Evolutionary conservation across 2,888 invertebrate species (phyloP).

Genomic region (Phrixothrix hirtus): DNA sequence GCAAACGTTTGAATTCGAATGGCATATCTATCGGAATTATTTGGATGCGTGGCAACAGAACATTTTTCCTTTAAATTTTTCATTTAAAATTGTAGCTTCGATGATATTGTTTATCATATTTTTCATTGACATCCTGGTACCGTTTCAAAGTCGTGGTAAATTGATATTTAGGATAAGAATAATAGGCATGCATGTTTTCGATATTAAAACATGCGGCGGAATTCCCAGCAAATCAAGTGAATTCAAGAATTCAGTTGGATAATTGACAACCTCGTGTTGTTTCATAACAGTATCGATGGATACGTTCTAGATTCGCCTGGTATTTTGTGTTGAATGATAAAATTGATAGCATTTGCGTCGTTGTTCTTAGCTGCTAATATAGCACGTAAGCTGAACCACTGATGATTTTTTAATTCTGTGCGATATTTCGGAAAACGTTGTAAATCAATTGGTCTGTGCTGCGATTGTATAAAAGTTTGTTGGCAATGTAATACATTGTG

Average conservation of each 20-base stretch:
- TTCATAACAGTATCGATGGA: conserved; percentile 32
- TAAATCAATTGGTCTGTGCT: conserved; percentile 40
- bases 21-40: too few relatives aligned
- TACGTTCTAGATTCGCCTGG: conserved; percentile 26
- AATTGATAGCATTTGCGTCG: conserved; percentile 38
- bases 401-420: conserved; percentile 38
- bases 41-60: neutral
- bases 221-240: conserved; percentile 39
- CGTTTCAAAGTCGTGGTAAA: conserved; percentile 1
- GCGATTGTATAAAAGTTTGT: conserved; percentile 39
- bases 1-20: too few relatives aligned
- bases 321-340: conserved; percentile 22
- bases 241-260: conserved; percentile 39
- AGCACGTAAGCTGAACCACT: conserved; percentile 37
- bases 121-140: conserved; percentile 2
- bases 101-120: neutral
- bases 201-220: conserved; percentile 37
- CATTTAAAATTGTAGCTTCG: too few relatives aligned
- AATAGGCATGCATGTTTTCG: conserved; percentile 42
- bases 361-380: conserved; percentile 47
- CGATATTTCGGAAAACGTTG: conserved; percentile 45
- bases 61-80: conserved; percentile 3
- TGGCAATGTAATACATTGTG: conserved; percentile 41
- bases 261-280: conserved; percentile 32
- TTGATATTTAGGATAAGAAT: conserved; percentile 34